Evolutionary conservation across 2,797 vertebrate species (phyloP), one percentile per base, ranked within the genome.

Genomic region (Urocyon cinereoargenteus): DNA sequence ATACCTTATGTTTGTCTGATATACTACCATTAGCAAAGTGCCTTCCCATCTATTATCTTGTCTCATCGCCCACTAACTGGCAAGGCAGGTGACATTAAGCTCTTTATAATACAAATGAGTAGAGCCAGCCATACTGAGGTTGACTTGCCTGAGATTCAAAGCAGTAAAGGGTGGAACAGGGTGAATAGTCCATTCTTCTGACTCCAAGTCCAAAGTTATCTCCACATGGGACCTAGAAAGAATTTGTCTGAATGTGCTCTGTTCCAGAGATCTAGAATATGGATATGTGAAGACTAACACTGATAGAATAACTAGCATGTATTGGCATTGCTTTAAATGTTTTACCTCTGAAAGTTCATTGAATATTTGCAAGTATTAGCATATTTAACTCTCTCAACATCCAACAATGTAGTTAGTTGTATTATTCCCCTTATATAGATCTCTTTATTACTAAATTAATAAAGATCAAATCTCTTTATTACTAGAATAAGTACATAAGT

Each of bases 31-130:
- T 66, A 92, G 70, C 59, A 68, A 77, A 84, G 77, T 28, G 0
- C 81, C 84, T 94, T 79, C n/a, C 79, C 55, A 2, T 40, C 51
- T 26, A 72, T 94, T 95, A 94, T 78, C 92, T 96, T 73, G 85
- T 77, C 87, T 92, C 66, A 28, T 87, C 84, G 92, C 87, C 91
- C 70, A 90, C 94, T 26, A 40, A 36, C 53, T 81, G 53, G 24
- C 62, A 84, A 93, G 62, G 51, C 18, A 21, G 40, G 72, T 90
- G 92, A 88, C 59, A 53, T n/a, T 40, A 68, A 94, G 31, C 34
- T 79, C 93, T 82, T 34, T 40, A 18, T 53, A 11, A 18, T 53
- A 11, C 15, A 16, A 34, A 62, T 19, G 22, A 86, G 64, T 28
- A 85, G 13, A 83, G 26, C 21, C 73, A 51, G 34, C 34, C 51